Evolutionary conservation across 2,888 invertebrate species (phyloP), one percentile per base, ranked within the genome.

Genomic region (Eustalomyia histrio): DNA sequence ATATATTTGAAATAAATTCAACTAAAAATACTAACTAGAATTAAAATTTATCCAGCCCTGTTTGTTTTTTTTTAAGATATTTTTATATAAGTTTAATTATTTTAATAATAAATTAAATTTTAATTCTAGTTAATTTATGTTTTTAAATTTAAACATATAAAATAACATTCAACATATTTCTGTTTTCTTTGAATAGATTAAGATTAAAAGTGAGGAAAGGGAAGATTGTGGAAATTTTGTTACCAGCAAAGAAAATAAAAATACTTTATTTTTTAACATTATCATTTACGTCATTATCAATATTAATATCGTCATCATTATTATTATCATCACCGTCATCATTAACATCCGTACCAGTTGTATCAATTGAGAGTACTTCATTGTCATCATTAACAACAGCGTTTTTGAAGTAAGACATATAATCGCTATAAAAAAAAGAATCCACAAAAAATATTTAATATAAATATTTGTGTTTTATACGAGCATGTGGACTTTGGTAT

Each of bases 1-100:
- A 39, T 47, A 6, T 6, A n/a, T 47, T 47, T 47, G 12, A 9
- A 35, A 33, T 24, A 2, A 72, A 55, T 18, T 24, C 33, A 53
- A 39, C 4, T 64, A 14, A 47, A 61, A n/a, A 52, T 52, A 55
- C 18, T 61, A 35, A 73, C 81, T 80, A 76, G 83, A 81, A 88
- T 86, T 88, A 88, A 88, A 89, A 87, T 87, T 88, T 84, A 87
- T 85, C 88, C 89, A 89, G 88, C 88, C 88, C 86, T 82, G 82
- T 85, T 69, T n/a, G 16, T 67, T 74, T 85, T 84, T 85, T 86
- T 85, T 87, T 85, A 86, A 29, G 29, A 29, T 29, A 7, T 86
- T 85, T 52, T 52, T 63, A 43, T 53, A 50, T 71, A 61, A 61
- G 52, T 60, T 71, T 47, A n/a, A 5, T 57, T 64, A 16, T 52